Conservation (phyloP, 2,888 invertebrate genomes). For the Catonia carolina region DNA sequence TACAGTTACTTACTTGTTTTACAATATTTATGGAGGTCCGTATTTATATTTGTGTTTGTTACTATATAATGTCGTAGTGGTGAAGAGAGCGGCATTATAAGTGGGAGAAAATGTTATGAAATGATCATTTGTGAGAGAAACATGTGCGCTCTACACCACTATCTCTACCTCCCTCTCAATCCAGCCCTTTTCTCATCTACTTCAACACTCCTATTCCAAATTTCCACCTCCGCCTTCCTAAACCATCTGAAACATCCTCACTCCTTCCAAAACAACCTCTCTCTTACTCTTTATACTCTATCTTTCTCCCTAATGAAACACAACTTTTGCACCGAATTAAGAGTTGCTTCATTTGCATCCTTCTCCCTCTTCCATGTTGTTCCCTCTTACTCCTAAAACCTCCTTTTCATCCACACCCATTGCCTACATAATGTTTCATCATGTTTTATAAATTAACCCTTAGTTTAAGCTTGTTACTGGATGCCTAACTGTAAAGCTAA, state of each 20-base stretch:
- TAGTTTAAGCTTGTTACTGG: constrained; percentile 12
- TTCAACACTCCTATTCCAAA: not conserved
- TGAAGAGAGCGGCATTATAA: constrained; percentile 8
- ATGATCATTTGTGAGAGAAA: constrained; percentile 21
- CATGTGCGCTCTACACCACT: constrained; percentile 8
- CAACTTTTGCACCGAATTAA: constrained; percentile 28
- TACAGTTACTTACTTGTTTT: too few relatives aligned
- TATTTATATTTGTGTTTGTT: not conserved
- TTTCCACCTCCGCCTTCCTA: not conserved
- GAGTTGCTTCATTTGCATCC: constrained; percentile 29
- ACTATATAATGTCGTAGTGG: not conserved
- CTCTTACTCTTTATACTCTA: not conserved
- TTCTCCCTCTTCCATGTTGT: not conserved
- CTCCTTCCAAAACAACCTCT: not conserved
- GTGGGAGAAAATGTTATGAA: constrained; percentile 21
- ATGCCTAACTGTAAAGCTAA: too few relatives aligned
- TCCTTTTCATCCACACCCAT: not conserved
- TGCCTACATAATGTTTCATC: constrained; percentile 11
- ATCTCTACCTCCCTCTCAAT: not conserved
- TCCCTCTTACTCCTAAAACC: not conserved
- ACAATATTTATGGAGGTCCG: too few relatives aligned
- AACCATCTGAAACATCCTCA: not conserved
- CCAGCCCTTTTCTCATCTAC: not conserved
- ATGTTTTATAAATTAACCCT: constrained; percentile 15
- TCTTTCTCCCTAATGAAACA: constrained; percentile 20